These are phyloP conservation scores for Pachycephala philippinensis DNA, from an alignment of 2,113 vertebrate genomes.

Conservation along the genomic window DNA sequence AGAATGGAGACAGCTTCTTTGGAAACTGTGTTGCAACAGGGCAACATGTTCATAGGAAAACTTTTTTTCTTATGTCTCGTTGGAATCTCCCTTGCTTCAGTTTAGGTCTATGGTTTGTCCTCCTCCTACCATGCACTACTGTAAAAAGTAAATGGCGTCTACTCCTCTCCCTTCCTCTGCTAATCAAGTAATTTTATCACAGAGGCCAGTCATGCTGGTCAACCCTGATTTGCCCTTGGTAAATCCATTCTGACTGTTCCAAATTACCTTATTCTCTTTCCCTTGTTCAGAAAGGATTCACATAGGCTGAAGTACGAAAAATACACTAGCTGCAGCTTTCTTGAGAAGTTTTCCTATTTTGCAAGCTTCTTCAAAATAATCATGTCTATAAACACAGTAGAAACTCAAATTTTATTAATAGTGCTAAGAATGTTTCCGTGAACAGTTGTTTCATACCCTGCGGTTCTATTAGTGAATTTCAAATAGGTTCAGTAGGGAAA, in stretches of 20 bases:
- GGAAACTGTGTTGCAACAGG: background rate
- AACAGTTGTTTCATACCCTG: background rate
- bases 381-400: background rate
- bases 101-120: background rate
- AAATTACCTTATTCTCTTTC: background rate
- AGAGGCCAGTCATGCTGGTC: background rate
- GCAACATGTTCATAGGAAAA: background rate
- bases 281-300: background rate
- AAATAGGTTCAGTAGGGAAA: background rate
- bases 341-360: background rate
- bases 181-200: background rate
- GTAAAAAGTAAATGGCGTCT: background rate
- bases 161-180: background rate
- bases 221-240: background rate
- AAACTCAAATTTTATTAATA: background rate
- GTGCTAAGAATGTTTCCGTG: background rate
- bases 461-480: background rate
- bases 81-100: background rate
- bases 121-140: background rate
- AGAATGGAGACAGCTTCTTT: background rate
- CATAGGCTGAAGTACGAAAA: background rate
- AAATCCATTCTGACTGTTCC: background rate
- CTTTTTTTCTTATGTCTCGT: background rate
- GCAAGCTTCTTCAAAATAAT: background rate
- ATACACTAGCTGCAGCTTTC: background rate